A percentile compares a stretch with the other conserved stretches of the same genome.
Evolutionary conservation across 2,113 vertebrate genomes (phyloP).

Genomic region (Tapirus terrestris): DNA sequence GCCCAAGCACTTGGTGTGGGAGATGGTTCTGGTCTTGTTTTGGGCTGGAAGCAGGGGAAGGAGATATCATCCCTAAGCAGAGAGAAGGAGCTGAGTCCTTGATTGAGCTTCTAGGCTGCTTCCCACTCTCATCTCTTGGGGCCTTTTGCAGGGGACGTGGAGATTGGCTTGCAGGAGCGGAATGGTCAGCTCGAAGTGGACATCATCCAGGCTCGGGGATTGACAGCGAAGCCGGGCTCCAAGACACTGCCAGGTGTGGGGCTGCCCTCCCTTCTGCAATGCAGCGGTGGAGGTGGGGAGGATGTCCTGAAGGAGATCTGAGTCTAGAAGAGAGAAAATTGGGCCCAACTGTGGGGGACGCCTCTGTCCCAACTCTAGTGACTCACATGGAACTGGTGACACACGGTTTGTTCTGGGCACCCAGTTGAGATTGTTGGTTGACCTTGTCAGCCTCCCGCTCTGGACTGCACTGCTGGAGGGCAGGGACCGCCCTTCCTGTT

Average conservation of each 20-base stretch:
- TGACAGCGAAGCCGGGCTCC: conserved; percentile 96
- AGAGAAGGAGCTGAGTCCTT: background rate
- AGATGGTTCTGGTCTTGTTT: background rate
- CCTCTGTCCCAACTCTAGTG: background rate
- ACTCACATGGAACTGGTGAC: background rate
- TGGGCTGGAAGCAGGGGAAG: background rate
- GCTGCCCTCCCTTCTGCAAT: background rate
- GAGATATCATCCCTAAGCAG: background rate
- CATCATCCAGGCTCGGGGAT: conserved; percentile 96
- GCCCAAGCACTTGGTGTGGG: rapidly evolving
- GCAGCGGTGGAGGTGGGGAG: background rate
- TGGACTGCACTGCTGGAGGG: background rate
- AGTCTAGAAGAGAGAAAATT: background rate
- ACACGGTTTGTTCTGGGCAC: background rate
- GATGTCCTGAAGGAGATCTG: background rate
- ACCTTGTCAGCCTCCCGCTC: background rate
- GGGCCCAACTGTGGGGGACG: background rate
- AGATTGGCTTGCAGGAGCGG: conserved; percentile 96
- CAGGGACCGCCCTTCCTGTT: background rate
- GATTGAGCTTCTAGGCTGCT: background rate
- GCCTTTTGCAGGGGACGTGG: conserved; percentile 92
- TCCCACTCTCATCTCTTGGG: background rate
- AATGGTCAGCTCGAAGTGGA: conserved; percentile 98
- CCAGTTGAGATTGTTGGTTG: background rate
- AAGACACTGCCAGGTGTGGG: conserved; percentile 95